These are phyloP conservation scores for Botrylloides violaceus DNA, from an alignment of 23 tunicate genomes.

Conservation along the genomic window DNA sequence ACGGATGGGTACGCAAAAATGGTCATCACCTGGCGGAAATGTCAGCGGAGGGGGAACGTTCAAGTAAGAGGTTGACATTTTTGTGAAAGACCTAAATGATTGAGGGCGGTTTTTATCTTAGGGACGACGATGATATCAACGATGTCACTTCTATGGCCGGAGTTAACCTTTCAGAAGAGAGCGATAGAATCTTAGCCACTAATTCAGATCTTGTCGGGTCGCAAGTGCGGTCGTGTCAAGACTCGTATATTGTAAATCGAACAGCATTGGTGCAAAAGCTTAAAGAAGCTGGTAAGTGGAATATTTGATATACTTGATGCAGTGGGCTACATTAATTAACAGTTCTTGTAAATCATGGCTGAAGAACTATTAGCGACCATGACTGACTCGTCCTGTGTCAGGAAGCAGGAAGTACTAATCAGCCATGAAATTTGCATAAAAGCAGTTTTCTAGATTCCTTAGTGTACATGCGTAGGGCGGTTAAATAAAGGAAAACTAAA, in stretches of 20 bases:
- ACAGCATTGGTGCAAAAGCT: slow-evolving; percentile 47
- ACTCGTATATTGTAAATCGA: slow-evolving; percentile 51
- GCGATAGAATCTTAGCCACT: slow-evolving; percentile 74
- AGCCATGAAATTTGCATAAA: no score
- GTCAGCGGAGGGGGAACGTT: slow-evolving; percentile 44
- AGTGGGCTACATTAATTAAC: neutral
- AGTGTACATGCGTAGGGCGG: no score
- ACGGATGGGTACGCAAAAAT: slow-evolving; percentile 25
- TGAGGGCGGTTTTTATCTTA: slow-evolving; percentile 12
- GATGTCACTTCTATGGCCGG: slow-evolving; percentile 98
- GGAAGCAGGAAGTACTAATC: no score
- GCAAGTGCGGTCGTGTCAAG: slow-evolving; percentile 71
- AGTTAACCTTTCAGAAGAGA: slow-evolving; percentile 79
- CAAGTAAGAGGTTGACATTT: slow-evolving; percentile 55
- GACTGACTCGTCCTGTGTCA: no score
- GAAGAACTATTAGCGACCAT: no score
- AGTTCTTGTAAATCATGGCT: no score
- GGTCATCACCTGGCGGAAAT: slow-evolving; percentile 19
- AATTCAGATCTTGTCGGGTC: slow-evolving; percentile 80
- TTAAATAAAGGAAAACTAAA: no score
- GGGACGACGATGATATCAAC: slow-evolving; percentile 94
- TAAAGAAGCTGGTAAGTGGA: slow-evolving; percentile 47
- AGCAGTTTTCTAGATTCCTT: no score
- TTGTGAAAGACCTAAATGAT: neutral
- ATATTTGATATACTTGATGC: neutral